A percentile compares a stretch with the other conserved stretches of the same genome.
These are phyloP conservation scores for Phrynocephalus forsythii DNA, from an alignment of 2,797 vertebrate species.

Conservation along the genomic window DNA sequence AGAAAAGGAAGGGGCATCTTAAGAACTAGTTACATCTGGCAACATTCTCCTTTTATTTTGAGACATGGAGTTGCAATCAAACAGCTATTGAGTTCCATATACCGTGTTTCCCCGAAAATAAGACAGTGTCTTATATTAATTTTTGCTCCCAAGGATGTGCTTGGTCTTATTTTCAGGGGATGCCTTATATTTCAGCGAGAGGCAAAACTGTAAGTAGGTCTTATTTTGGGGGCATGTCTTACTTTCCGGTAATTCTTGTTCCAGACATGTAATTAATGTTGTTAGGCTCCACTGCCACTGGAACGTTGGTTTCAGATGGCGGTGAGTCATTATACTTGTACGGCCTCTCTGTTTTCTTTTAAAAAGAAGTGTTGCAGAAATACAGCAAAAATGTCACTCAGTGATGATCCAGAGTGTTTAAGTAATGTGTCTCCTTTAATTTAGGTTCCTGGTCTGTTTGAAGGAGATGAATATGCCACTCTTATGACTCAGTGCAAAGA, in stretches of 20 bases:
- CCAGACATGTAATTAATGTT: not conserved
- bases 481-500: slow-evolving; percentile 99
- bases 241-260: not conserved
- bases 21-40: no score
- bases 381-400: not conserved
- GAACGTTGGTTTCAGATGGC: not conserved
- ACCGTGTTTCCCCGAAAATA: no score
- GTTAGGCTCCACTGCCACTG: not conserved
- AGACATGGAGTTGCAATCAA: not conserved
- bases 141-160: no score
- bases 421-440: not conserved
- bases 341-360: not conserved
- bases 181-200: no score
- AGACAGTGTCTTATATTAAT: no score
- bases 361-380: not conserved
- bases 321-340: not conserved
- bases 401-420: not conserved
- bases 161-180: no score
- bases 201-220: no score
- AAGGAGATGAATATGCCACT: slow-evolving; percentile 97
- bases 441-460: slow-evolving; percentile 97
- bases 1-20: not conserved
- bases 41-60: not conserved
- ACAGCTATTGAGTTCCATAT: not conserved
- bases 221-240: no score